Evolutionary conservation across 2,888 invertebrate species (phyloP).

Genomic region (Mimumesa dahlbomi): DNA sequence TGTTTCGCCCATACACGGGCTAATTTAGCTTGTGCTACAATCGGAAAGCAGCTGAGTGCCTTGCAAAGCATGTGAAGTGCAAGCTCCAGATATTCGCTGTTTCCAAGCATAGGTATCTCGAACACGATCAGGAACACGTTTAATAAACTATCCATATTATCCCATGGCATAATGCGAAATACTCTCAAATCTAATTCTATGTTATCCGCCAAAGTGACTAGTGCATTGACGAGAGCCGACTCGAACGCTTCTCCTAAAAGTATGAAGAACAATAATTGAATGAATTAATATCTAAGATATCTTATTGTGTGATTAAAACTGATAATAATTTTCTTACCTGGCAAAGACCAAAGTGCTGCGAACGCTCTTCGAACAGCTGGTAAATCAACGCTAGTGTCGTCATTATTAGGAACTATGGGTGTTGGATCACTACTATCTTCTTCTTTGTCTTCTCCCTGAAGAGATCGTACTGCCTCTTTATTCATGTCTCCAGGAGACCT

Average conservation of each 20-base stretch:
- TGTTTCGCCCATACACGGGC: constrained; percentile 90
- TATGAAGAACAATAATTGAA: constrained; percentile 56
- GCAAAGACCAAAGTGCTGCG: constrained; percentile 80
- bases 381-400: constrained; percentile 84
- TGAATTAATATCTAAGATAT: too few species aligned
- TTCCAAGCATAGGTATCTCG: constrained; percentile 88
- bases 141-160: constrained; percentile 80
- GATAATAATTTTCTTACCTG: constrained; percentile 62
- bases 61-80: constrained; percentile 90
- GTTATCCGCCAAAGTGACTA: constrained; percentile 87
- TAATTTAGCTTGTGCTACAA: constrained; percentile 88
- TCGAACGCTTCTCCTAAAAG: constrained; percentile 81
- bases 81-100: constrained; percentile 91
- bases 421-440: constrained; percentile 86
- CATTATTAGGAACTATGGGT: constrained; percentile 75
- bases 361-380: constrained; percentile 87
- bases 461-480: constrained; percentile 87
- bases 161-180: constrained; percentile 82
- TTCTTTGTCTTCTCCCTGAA: constrained; percentile 93
- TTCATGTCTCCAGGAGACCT: constrained; percentile 82
- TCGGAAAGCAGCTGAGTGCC: constrained; percentile 87
- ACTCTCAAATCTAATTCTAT: constrained; percentile 87
- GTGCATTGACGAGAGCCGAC: constrained; percentile 88
- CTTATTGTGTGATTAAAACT: not conserved
- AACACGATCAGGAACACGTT: constrained; percentile 88